phyloP scores from a whole-genome alignment of 2,888 invertebrate species.

The Diarsia dahlii region DNA sequence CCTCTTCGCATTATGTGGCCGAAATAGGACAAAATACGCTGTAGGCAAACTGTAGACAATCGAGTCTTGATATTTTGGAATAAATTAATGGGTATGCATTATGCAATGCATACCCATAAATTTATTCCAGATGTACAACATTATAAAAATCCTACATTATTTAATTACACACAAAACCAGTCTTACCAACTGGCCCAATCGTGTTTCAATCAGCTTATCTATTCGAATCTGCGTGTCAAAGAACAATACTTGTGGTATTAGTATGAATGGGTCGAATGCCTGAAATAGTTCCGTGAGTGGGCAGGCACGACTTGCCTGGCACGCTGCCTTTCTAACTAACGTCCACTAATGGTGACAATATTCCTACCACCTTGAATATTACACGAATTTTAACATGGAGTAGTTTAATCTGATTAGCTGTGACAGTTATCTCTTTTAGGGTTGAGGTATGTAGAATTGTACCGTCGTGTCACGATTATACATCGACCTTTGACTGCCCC shows the following conservation, averaged over 20 bases:
- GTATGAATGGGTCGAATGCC: slow-evolving; percentile 69
- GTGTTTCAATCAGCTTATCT: slow-evolving; percentile 58
- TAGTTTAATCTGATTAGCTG: slow-evolving; percentile 35
- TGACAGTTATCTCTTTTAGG: slow-evolving; percentile 15
- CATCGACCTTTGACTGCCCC: neutral
- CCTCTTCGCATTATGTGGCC: no score
- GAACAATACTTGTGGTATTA: slow-evolving; percentile 63
- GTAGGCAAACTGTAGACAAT: no score
- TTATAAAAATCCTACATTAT: slow-evolving; percentile 24
- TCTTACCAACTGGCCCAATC: slow-evolving; percentile 44
- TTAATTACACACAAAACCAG: slow-evolving; percentile 53
- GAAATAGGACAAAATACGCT: no score
- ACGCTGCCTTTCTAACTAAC: slow-evolving; percentile 63
- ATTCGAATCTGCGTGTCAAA: slow-evolving; percentile 60
- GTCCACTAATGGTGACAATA: slow-evolving; percentile 59
- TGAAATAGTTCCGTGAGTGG: slow-evolving; percentile 73
- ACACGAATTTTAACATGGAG: slow-evolving; percentile 32
- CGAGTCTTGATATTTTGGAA: no score
- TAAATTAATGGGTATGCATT: no score
- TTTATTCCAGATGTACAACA: slow-evolving; percentile 7
- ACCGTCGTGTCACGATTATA: neutral
- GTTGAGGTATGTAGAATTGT: neutral
- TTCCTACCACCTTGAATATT: slow-evolving; percentile 47
- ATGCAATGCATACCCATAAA: neutral
- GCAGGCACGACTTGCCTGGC: slow-evolving; percentile 65